A percentile compares a stretch with the other conserved stretches of the same genome.
Evolutionary conservation across 1,140 invertebrate species (phyloP).

Genomic region (Metaphire vulgaris): DNA sequence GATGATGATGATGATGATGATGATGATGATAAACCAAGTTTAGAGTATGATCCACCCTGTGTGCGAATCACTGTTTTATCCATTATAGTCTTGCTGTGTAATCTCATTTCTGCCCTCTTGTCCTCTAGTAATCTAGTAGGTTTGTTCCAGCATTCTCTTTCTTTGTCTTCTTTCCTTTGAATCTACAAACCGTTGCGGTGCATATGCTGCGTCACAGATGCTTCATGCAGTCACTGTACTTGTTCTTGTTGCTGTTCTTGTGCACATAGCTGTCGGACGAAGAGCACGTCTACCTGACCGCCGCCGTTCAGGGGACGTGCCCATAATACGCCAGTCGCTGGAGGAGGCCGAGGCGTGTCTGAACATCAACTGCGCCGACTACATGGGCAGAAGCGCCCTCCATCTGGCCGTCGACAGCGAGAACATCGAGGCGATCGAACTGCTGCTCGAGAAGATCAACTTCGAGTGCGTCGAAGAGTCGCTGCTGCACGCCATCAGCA

Average conservation of each 20-base stretch:
- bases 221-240: too few species aligned
- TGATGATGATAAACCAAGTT: background rate
- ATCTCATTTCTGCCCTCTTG: too few species aligned
- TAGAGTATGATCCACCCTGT: too few species aligned
- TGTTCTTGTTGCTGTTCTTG: too few species aligned
- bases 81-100: too few species aligned
- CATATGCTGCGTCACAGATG: too few species aligned
- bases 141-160: too few species aligned
- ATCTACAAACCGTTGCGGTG: too few species aligned
- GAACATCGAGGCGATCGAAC: constrained; percentile 81
- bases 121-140: too few species aligned
- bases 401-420: constrained; percentile 84
- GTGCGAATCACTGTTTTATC: too few species aligned
- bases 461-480: constrained; percentile 33
- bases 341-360: constrained; percentile 39
- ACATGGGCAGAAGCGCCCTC: constrained; percentile 63
- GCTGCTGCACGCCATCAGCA: constrained; percentile 75
- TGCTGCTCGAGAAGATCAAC: constrained; percentile 66
- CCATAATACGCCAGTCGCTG: constrained; percentile 32
- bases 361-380: constrained; percentile 88
- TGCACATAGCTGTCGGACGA: constrained; percentile 53
- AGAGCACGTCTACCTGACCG: constrained; percentile 51
- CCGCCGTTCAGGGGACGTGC: constrained; percentile 43
- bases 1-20: background rate
- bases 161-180: too few species aligned